Conservation (phyloP, 2,113 vertebrate species). For the Numida meleagris region DNA sequence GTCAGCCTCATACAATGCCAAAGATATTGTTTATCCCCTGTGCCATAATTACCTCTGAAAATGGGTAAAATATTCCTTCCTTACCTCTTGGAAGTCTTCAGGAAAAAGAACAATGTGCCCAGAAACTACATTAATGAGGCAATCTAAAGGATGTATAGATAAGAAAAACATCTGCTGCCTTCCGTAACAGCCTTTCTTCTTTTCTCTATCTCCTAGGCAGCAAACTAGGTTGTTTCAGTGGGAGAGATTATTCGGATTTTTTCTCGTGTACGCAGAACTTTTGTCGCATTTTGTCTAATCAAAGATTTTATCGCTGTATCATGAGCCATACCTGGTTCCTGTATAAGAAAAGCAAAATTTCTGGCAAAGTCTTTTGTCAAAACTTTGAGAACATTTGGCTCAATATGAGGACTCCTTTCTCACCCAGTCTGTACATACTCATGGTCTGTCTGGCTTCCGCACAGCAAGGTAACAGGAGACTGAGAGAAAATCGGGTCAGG, state of each 20-base stretch:
- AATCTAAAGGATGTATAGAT: slow-evolving; percentile 23
- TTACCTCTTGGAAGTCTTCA: neutral
- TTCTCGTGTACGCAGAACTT: neutral
- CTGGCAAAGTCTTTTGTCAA: slow-evolving; percentile 19
- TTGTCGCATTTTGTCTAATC: slow-evolving; percentile 24
- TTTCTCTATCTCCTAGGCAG: slow-evolving; percentile 26
- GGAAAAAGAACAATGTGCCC: slow-evolving; percentile 21
- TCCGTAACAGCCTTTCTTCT: slow-evolving; percentile 8
- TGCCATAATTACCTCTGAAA: neutral
- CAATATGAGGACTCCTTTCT: neutral
- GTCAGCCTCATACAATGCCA: neutral
- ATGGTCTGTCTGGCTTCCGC: slow-evolving; percentile 17
- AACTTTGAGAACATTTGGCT: slow-evolving; percentile 15
- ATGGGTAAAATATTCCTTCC: neutral
- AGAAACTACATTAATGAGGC: neutral
- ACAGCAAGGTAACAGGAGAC: neutral
- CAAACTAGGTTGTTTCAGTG: neutral
- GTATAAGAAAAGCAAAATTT: slow-evolving; percentile 33
- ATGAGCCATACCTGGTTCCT: slow-evolving; percentile 50
- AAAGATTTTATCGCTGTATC: slow-evolving; percentile 50
- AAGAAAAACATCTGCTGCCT: slow-evolving; percentile 49
- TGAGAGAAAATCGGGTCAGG: slow-evolving; percentile 50
- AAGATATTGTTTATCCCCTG: neutral
- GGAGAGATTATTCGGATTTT: slow-evolving; percentile 10
- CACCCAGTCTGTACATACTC: neutral